Percentiles rank a stretch among this genome's conserved stretches.
phyloP scores from a whole-genome alignment of 2,113 vertebrate species.

The Equus quagga region DNA sequence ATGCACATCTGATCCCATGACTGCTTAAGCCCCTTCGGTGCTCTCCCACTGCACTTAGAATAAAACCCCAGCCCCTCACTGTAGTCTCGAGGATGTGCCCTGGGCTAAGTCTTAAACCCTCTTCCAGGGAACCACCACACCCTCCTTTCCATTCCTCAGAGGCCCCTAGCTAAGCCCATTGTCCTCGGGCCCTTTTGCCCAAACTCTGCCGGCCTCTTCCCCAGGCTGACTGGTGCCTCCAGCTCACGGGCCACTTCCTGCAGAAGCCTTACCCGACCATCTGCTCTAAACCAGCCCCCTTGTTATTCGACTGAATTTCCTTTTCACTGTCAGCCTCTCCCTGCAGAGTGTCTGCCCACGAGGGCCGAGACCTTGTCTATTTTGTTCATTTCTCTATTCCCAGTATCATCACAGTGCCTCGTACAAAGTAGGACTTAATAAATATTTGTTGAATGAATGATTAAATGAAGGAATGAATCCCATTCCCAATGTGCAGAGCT shows the following conservation, averaged over 20 bases:
- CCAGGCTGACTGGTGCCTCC: background rate
- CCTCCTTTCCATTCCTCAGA: background rate
- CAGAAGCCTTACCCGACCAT: background rate
- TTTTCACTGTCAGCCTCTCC: background rate
- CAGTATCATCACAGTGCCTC: background rate
- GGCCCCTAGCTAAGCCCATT: background rate
- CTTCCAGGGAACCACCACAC: background rate
- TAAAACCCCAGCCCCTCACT: background rate
- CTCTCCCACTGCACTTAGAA: background rate
- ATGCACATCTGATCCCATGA: background rate
- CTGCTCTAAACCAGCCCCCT: background rate
- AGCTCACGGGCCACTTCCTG: background rate
- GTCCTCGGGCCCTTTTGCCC: background rate
- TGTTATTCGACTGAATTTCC: background rate
- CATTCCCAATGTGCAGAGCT: background rate
- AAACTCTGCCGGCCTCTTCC: background rate
- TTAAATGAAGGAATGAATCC: background rate
- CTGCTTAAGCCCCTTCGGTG: background rate
- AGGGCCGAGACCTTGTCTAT: background rate
- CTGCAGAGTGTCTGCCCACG: background rate
- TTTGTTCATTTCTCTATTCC: constrained; percentile 1
- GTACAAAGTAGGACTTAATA: background rate
- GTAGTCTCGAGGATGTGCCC: background rate
- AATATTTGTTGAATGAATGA: constrained; percentile 3
- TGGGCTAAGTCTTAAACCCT: background rate